A percentile compares a stretch with the other conserved stretches of the same genome.
These are phyloP conservation scores for Steatornis caripensis DNA, from an alignment of 2,113 vertebrate species.

Conservation along the genomic window DNA sequence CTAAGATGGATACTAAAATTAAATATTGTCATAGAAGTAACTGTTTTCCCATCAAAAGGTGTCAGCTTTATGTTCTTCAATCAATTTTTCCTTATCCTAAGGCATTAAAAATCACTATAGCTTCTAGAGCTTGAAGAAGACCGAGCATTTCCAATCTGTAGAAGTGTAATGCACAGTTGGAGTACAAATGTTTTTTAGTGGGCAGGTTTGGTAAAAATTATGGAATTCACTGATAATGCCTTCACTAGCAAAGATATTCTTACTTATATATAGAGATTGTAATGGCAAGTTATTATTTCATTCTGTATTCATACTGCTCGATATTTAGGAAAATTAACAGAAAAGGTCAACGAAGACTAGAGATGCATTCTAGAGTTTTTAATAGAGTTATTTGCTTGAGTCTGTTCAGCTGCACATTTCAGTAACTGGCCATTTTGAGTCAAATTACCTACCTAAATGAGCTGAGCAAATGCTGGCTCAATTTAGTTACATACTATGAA, in stretches of 20 bases:
- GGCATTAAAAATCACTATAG: not conserved
- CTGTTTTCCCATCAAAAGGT: not conserved
- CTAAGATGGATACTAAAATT: not conserved
- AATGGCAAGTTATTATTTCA: not conserved
- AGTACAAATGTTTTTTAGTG: not conserved
- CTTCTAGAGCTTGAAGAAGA: not conserved
- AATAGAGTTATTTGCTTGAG: not conserved
- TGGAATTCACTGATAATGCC: not conserved
- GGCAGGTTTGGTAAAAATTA: not conserved
- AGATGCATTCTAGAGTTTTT: not conserved
- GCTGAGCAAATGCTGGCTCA: conserved; percentile 51
- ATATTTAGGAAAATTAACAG: not conserved
- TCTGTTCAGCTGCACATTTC: conserved; percentile 13
- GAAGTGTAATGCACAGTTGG: not conserved
- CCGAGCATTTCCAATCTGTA: not conserved
- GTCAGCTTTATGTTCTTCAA: not conserved
- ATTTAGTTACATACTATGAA: conserved; percentile 51
- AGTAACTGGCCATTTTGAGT: conserved; percentile 34
- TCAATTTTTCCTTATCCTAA: not conserved
- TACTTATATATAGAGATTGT: not conserved
- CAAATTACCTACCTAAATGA: conserved; percentile 46
- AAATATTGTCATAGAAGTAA: not conserved
- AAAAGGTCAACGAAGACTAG: not conserved
- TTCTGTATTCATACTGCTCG: not conserved
- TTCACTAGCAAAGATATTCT: not conserved